Evolutionary conservation across 2,113 vertebrate genomes (phyloP).

Genomic region (Camelus bactrianus): DNA sequence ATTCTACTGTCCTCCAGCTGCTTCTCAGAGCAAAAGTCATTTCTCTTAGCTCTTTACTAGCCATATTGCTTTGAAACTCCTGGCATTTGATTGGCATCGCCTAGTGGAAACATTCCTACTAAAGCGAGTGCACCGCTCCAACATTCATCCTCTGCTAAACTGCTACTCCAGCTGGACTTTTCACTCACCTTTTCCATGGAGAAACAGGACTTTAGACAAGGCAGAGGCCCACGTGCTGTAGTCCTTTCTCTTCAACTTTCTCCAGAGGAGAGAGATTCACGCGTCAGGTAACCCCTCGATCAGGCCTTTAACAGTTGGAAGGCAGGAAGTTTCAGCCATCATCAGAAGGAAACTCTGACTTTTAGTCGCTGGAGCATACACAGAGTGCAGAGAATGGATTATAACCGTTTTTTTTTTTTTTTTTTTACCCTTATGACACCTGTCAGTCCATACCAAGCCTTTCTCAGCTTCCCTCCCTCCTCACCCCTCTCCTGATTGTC

Average conservation of each 20-base stretch:
- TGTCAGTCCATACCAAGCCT: not conserved
- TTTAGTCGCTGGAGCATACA: not conserved
- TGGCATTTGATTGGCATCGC: not conserved
- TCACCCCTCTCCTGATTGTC: not conserved
- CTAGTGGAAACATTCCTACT: not conserved
- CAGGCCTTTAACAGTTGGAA: not conserved
- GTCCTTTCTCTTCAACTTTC: not conserved
- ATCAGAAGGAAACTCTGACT: not conserved
- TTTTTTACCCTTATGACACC: not conserved
- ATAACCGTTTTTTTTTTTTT: fast-evolving
- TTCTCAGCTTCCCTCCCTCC: not conserved
- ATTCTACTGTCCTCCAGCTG: not conserved
- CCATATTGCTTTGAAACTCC: not conserved
- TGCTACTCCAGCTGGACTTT: not conserved
- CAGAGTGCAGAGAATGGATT: not conserved
- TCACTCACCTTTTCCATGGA: not conserved
- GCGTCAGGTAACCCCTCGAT: not conserved
- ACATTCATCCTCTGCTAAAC: not conserved
- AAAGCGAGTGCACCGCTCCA: no score
- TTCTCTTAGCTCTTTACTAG: not conserved
- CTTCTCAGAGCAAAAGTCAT: not conserved
- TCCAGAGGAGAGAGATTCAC: not conserved
- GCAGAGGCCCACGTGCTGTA: not conserved
- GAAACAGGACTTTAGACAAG: not conserved
- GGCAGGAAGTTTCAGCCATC: not conserved